Base-by-base conservation (phyloP, 2,888 invertebrate species). In the Drosophila testacea region DNA sequence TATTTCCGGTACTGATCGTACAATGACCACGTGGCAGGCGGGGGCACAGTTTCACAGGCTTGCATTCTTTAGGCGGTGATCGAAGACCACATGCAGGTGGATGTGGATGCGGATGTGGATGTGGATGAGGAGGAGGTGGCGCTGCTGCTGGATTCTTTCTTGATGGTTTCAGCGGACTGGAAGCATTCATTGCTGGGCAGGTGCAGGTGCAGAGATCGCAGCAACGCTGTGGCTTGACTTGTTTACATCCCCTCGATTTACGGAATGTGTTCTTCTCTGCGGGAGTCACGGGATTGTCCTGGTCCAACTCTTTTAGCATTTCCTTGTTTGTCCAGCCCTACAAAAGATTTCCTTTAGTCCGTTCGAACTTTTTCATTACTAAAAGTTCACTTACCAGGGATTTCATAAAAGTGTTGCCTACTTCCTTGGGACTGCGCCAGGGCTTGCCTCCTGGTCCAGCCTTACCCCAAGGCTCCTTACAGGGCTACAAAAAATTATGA, bases 391-490 rank as follows among this genome's bases (percentile, higher is more conserved):
- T 73, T 94, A 96, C 96, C 96, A 96, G 94, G 79, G 96, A 96
- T 91, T 95, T 95, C 84, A 95, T 94, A 93, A 96, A 96, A 92
- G 95, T 94, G 82, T 94, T 93, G 88, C 96, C 96, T 87, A 96
- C 94, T 90, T 95, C 93, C 86, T 95, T 94, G 69, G 95, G 96
- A 92, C 95, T 95, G 89, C 96, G 94, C 96, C 96, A 96, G 77
- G 94, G 94, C 59, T 93, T 93, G 73, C 96, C 96, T 59, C 96
- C 96, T 50, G 92, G 91, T n/a, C 91, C 92, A 0, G 91, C 80
- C 64, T 91, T 92, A 11, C 91, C 92, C 92, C 92, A 92, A 5
- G 90, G 91, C 61, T 91, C 90, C 62, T 90, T 88, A 55, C 73
- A 77, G n/a, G 73, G 81, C 91, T 92, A 50, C 6, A 70, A 64